Conservation (phyloP, 1,140 invertebrate genomes). For the Drosophila obscura region DNA sequence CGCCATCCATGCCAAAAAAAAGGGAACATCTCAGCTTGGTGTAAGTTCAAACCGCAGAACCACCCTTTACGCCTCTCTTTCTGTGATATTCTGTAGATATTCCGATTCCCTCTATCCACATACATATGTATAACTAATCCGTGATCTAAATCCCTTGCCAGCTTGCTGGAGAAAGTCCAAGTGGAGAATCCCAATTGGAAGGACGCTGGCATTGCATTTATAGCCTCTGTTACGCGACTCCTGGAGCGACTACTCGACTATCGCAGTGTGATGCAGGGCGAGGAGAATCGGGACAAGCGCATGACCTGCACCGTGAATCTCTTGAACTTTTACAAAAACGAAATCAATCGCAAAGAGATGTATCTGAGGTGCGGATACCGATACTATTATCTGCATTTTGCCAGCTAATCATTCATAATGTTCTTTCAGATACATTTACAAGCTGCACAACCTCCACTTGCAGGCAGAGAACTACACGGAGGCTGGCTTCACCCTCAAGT, state of each 20-base stretch:
- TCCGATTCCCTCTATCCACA: not conserved
- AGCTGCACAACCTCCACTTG: constrained; percentile 96
- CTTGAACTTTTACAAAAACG: constrained; percentile 98
- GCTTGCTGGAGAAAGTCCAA: constrained; percentile 93
- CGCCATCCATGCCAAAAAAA: constrained; percentile 74
- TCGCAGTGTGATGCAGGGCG: constrained; percentile 94
- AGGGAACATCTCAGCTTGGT: constrained; percentile 96
- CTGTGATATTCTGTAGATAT: constrained; percentile 3
- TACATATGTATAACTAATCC: not conserved
- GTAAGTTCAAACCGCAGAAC: constrained; percentile 87
- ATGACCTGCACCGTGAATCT: constrained; percentile 99
- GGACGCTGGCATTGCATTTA: constrained; percentile 95
- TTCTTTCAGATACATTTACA: constrained; percentile 92
- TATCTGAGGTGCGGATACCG: constrained; percentile 88
- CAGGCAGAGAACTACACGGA: constrained; percentile 97
- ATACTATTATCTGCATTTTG: not conserved
- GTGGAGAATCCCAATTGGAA: constrained; percentile 94
- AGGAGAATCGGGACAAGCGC: constrained; percentile 95
- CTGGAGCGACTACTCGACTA: constrained; percentile 96
- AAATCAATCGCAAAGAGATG: constrained; percentile 97
- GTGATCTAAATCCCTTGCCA: constrained; percentile 78
- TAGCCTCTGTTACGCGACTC: constrained; percentile 94
- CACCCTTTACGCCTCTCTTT: constrained; percentile 20
- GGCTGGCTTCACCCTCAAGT: constrained; percentile 96
- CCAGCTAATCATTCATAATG: not conserved